A percentile compares a stretch with the other conserved stretches of the same genome.
phyloP scores from a whole-genome alignment of 2,888 invertebrate species.

The Argyresthia albistria region DNA sequence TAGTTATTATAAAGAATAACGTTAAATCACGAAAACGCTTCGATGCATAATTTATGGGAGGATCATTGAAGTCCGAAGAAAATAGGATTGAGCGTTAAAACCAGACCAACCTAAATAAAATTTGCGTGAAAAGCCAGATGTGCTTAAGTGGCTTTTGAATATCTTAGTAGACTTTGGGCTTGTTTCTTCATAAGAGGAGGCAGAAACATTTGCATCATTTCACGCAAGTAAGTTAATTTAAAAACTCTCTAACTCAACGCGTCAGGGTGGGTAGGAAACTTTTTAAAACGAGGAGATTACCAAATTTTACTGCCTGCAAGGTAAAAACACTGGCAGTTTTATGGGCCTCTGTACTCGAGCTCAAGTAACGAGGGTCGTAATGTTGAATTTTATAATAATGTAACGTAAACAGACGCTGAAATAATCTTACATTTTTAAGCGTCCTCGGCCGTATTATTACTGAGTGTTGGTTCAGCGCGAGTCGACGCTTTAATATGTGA shows the following conservation, averaged over 20 bases:
- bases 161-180: not conserved
- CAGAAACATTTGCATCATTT: conserved; percentile 9
- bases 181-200: not conserved
- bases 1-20: no score
- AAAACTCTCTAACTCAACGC: conserved; percentile 9
- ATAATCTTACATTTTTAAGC: conserved; percentile 13
- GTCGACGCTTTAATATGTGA: not conserved
- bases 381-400: conserved; percentile 30
- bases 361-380: conserved; percentile 24
- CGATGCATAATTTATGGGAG: no score
- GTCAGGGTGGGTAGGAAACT: conserved; percentile 1
- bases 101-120: not conserved
- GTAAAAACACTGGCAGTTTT: conserved; percentile 14
- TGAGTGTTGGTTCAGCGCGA: conserved; percentile 2
- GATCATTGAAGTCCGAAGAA: not conserved
- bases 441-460: conserved; percentile 2
- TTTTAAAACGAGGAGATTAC: conserved; percentile 4
- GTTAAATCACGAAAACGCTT: no score
- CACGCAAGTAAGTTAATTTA: conserved; percentile 9
- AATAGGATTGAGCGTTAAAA: not conserved
- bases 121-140: not conserved
- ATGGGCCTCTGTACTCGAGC: conserved; percentile 20
- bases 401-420: conserved; percentile 28
- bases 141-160: conserved; percentile 4
- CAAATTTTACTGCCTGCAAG: not conserved